Evolutionary conservation across 2,888 invertebrate genomes (phyloP), one percentile per base, ranked within the genome.

Genomic region (Bugulina stolonifera): DNA sequence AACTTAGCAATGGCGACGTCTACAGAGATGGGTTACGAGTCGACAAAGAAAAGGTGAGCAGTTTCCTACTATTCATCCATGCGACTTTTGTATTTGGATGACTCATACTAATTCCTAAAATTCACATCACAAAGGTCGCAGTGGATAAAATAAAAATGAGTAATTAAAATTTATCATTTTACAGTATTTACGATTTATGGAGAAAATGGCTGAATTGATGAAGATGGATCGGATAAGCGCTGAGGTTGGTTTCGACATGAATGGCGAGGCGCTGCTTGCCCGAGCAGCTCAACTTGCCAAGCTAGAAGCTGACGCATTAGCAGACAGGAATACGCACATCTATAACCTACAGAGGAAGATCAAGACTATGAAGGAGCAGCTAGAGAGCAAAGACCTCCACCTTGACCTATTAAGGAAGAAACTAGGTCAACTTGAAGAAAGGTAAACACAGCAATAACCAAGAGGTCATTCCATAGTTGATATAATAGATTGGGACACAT

Each of bases 361-460:
- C 25, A 89, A 93, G 76, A 91, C 91, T 5, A 86, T 94, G 22
- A 88, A 94, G 71, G 95, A 95, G 81, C 94, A 96, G 83, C 87
- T 95, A 35, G 94, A 94, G 81, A 89, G 94, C 73, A 90, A 94
- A 79, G 96, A 96, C 81, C 87, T 95, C 55, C 95, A 96, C 82
- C 86, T 95, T 80, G 95, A 96, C 84, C 87, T 95, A 73, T 86
- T 95, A 69, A 88, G 94, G 58, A 90, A 94, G 77, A 96, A 96
- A 84, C 86, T 95, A 72, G 90, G 90, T 73, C 88, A 93, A 22
- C 91, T 93, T 83, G 93, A 93, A 82, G 91, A 91, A 77, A 89
- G 88, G 72, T 87, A 10, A 43, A 18, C 18, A 10, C 43, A 43
- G 10, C 18, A 18, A 43, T n/a, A n/a, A n/a, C n/a, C n/a, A n/a